Percentiles rank a stretch among this genome's conserved stretches.
These are phyloP conservation scores for Lithophane semibrunnea DNA, from an alignment of 2,888 invertebrate genomes.

Conservation along the genomic window DNA sequence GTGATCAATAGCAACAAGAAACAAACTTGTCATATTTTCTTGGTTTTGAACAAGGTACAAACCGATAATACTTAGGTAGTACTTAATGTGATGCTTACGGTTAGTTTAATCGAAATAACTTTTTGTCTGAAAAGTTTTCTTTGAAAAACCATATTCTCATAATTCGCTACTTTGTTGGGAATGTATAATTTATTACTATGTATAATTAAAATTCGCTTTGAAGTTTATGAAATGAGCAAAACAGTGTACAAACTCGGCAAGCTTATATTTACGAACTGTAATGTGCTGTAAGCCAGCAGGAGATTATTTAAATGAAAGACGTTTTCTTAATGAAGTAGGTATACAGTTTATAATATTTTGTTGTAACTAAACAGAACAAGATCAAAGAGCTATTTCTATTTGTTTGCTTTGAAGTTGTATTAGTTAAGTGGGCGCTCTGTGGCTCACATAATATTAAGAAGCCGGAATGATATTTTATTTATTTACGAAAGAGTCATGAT, in stretches of 20 bases:
- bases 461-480: constrained; percentile 32
- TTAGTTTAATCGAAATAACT: background rate
- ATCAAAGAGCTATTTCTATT: constrained; percentile 80
- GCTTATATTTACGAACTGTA: constrained; percentile 63
- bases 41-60: background rate
- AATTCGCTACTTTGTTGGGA: background rate
- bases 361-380: constrained; percentile 80
- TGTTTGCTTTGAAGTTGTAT: constrained; percentile 81
- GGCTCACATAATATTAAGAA: constrained; percentile 37
- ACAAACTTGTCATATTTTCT: background rate
- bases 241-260: constrained; percentile 17
- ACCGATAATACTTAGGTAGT: background rate
- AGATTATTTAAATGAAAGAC: constrained; percentile 76
- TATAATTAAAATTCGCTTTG: constrained; percentile 26
- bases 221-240: constrained; percentile 20
- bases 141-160: background rate
- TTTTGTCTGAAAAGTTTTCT: background rate
- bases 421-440: constrained; percentile 41
- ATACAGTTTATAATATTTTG: constrained; percentile 72
- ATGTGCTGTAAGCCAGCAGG: constrained; percentile 45
- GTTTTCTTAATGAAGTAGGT: constrained; percentile 68
- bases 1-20: background rate
- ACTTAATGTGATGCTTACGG: background rate
- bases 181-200: background rate
- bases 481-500: constrained; percentile 30